Evolutionary conservation across 2,797 vertebrate species (phyloP).

Genomic region (Naso thynnoides): DNA sequence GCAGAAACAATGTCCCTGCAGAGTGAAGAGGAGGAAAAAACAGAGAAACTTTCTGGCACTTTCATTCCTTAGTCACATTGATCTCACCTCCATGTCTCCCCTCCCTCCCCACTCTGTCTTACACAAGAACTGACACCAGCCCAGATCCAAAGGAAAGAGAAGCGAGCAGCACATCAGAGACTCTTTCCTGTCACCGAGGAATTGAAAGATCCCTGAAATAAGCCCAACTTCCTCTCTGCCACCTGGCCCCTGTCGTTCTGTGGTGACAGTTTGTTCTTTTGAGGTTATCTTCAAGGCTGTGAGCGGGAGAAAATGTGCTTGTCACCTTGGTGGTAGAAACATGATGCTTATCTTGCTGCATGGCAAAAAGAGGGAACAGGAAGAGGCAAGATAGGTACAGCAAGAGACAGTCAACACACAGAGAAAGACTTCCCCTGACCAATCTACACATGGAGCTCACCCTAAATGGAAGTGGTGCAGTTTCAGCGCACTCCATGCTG

Average conservation of each 20-base stretch:
- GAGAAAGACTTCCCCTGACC: constrained; percentile 2
- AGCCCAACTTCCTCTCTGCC: constrained; percentile 60
- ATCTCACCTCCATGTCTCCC: constrained; percentile 56
- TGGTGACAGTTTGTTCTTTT: constrained; percentile 72
- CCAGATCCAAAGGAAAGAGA: constrained; percentile 69
- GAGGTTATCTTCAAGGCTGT: constrained; percentile 75
- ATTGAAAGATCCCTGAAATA: constrained; percentile 69
- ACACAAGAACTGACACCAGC: constrained; percentile 61
- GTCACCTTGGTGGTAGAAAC: constrained; percentile 55
- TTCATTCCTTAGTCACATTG: constrained; percentile 67
- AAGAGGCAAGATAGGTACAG: neutral
- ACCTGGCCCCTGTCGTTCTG: constrained; percentile 60
- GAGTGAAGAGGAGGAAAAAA: constrained; percentile 11
- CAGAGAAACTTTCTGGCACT: constrained; percentile 52
- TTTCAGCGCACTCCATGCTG: neutral
- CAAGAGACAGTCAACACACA: constrained; percentile 3
- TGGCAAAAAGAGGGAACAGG: constrained; percentile 6
- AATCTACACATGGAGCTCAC: neutral
- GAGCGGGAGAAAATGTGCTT: constrained; percentile 61
- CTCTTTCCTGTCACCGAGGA: constrained; percentile 54
- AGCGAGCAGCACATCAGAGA: constrained; percentile 67
- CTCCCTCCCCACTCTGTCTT: constrained; percentile 36
- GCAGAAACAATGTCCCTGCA: constrained; percentile 45
- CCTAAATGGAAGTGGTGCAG: neutral
- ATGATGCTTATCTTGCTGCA: constrained; percentile 40